These are phyloP conservation scores for Marmota monax DNA, from an alignment of 2,113 vertebrate genomes.

Conservation along the genomic window DNA sequence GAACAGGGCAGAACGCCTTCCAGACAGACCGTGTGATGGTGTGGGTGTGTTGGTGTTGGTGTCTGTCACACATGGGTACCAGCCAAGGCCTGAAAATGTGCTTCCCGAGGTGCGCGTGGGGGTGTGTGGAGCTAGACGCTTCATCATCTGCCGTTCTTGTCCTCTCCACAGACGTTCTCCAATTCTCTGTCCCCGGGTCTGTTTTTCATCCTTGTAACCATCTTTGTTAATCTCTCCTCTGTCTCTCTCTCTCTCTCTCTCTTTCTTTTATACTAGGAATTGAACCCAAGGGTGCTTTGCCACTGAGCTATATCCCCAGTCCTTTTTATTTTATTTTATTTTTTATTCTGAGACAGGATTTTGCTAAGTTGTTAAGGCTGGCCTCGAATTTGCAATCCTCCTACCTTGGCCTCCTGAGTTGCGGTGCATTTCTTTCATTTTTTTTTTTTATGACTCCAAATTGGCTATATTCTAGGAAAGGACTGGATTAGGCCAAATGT, in stretches of 20 bases:
- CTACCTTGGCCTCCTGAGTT: not conserved
- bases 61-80: too few relatives aligned
- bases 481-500: not conserved
- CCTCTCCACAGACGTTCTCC: not conserved
- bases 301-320: not conserved
- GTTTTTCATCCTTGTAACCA: not conserved
- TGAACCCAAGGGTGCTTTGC: not conserved
- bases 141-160: not conserved
- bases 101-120: accelerated
- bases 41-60: accelerated
- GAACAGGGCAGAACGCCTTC: not conserved
- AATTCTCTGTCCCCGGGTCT: not conserved
- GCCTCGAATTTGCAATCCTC: not conserved
- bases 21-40: too few relatives aligned
- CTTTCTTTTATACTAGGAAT: not conserved
- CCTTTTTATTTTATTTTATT: not conserved
- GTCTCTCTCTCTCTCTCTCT: too few relatives aligned
- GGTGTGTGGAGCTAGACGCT: accelerated
- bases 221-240: not conserved
- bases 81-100: accelerated
- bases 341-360: not conserved
- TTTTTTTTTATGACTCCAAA: not conserved
- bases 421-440: not conserved
- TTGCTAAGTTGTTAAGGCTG: not conserved
- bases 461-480: not conserved